Evolutionary conservation across 2,888 invertebrate species (phyloP), one percentile per base, ranked within the genome.

Genomic region (Sepiola atlantica): DNA sequence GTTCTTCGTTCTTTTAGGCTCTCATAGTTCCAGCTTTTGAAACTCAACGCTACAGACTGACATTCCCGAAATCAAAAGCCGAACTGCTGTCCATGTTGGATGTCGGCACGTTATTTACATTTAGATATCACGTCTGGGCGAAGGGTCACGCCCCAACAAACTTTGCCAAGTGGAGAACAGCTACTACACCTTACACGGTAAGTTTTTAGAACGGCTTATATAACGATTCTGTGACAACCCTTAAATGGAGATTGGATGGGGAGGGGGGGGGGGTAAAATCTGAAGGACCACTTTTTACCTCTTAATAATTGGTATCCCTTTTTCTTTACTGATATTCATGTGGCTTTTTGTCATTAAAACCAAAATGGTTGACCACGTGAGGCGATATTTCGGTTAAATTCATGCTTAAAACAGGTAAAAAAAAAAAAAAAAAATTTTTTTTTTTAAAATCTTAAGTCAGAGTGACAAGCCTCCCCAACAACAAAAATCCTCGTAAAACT

Each of bases 1-100:
- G 94, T 28, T 91, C 24, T 94, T 93, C 24, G 93, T 57, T 93
- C 91, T 95, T 95, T 1, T 96, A 98, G 97, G 98, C 98, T 94
- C 97, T 99, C 94, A 98, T 99, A 91, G 98, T 99, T 20, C 98
- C 99, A 32, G 99, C 99, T 35, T 99, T 99, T 97, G 99, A 99
- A 97, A 98, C 98, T 0, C 98, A 98, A 96, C 98, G 98, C 90
- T 99, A 99, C 97, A 98, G 98, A 94, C 95, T 98, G 20, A 96
- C 96, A n/a, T 98, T 98, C 96, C 99, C 99, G 0, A 98, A 98
- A 95, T 98, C 98, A 95, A 99, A 99, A 97, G 98, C 98, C 8
- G 98, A 98, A 95, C 97, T 99, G 6, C 97, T 99, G 35, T 98
- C 98, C 94, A 98, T 98, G 97, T 98, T 99, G 93, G 98, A 98